Evolutionary conservation across 2,888 invertebrate species (phyloP), one percentile per base, ranked within the genome.

Genomic region (Polydrusus pterygomalis): DNA sequence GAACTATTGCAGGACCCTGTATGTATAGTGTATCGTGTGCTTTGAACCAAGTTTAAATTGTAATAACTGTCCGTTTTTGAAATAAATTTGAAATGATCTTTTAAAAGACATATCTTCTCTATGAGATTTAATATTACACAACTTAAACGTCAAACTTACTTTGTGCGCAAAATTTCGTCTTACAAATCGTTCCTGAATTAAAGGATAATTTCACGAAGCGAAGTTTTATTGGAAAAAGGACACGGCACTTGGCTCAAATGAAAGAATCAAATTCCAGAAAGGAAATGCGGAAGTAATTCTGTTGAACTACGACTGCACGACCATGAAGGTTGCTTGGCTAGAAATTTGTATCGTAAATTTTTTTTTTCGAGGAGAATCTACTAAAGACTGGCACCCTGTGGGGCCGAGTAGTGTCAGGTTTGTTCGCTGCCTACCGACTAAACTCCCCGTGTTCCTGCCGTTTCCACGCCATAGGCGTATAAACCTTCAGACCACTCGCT

Each of bases 211-310:
- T 34, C 38, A 38, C 17, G 18, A 58, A 58, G 58, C 58, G 58
- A 18, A 38, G 17, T 60, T 60, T 60, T 60, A 60, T 38, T 38
- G 58, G 58, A 38, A 60, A 60, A 38, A 38, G 34, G 38, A 38
- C 38, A 60, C 38, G 58, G 58, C 38, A 58, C 58, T 58, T 34
- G 58, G 38, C 34, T 58, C 34, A 58, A 60, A 60, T 60, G 40
- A 60, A 60, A 38, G 38, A 60, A 60, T 60, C 38, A 60, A 60
- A 15, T 30, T 58, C 58, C 7, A 60, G 1, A 38, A 9, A 60
- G 11, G 38, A 38, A 60, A 18, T 60, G 40, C 30, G 18, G 18
- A 38, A 15, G 15, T 38, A 60, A n/a, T n/a, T n/a, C n/a, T 38
- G 34, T 60, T 40, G 38, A 17, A 11, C 58, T 60, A 60, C 38